Percentiles rank a stretch among this genome's conserved stretches.
Conservation (phyloP, 2,797 vertebrate species). For the Myotis daubentonii region DNA sequence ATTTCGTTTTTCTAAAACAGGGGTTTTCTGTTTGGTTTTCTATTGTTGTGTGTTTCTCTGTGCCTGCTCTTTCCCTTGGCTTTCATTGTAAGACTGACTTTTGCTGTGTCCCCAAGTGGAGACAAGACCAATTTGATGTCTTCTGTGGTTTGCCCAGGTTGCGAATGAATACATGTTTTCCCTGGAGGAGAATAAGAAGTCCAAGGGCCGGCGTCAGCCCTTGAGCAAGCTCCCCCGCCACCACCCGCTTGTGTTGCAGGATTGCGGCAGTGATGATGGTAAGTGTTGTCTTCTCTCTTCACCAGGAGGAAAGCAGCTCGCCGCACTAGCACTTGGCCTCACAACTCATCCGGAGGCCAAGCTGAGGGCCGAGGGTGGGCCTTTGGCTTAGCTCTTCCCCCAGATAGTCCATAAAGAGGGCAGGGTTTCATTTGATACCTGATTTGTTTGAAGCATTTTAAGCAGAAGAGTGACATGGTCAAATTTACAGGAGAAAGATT, state of each 20-base stretch:
- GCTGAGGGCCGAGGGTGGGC: neutral
- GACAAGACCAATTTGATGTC: conserved; percentile 34
- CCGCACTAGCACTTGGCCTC: neutral
- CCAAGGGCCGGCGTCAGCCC: conserved; percentile 91
- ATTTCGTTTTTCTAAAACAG: neutral
- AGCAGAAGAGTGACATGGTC: neutral
- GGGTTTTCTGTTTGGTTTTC: neutral
- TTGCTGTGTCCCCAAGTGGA: neutral
- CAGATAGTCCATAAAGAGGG: neutral
- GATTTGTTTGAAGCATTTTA: neutral
- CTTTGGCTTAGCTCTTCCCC: neutral
- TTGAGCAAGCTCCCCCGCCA: conserved; percentile 93
- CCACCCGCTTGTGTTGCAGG: conserved; percentile 93
- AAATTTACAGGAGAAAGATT: neutral
- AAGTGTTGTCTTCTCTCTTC: conserved; percentile 5
- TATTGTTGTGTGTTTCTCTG: neutral
- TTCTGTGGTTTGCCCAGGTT: conserved; percentile 82
- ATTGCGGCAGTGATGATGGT: conserved; percentile 94
- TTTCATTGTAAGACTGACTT: conserved; percentile 1
- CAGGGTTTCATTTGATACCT: neutral
- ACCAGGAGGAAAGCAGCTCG: neutral
- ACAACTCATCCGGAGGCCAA: neutral
- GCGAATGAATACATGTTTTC: conserved; percentile 87
- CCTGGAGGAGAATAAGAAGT: conserved; percentile 89
- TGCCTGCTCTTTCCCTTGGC: neutral